Evolutionary conservation across 35 echinoderm and acorn worm genomes (phyloP).

Genomic region (Ophiothrix spiculata): DNA sequence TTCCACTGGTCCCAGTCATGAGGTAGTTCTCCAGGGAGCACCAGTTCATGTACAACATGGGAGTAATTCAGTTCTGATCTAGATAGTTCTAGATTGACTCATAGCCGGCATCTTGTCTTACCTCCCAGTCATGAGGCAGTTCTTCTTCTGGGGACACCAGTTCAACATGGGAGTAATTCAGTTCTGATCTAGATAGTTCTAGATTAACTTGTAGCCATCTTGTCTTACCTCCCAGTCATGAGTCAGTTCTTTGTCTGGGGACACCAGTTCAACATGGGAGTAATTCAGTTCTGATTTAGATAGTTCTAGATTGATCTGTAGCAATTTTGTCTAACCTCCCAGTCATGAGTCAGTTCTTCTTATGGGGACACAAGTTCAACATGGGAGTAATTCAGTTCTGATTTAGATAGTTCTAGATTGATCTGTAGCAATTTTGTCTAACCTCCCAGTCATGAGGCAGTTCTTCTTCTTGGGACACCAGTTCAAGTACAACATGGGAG

Average conservation of each 20-base stretch:
- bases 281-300: slow-evolving; percentile 42
- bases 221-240: slow-evolving; percentile 58
- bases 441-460: too few relatives aligned
- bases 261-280: slow-evolving; percentile 39
- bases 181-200: slow-evolving; percentile 51
- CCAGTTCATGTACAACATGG: not conserved
- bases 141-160: slow-evolving; percentile 39
- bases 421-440: too few relatives aligned
- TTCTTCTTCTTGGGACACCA: too few relatives aligned
- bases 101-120: slow-evolving; percentile 23
- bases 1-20: slow-evolving; percentile 60
- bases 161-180: slow-evolving; percentile 48
- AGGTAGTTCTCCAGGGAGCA: slow-evolving; percentile 36
- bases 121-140: slow-evolving; percentile 65
- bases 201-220: slow-evolving; percentile 57
- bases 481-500: too few relatives aligned
- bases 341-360: slow-evolving; percentile 43
- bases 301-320: slow-evolving; percentile 48
- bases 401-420: too few relatives aligned
- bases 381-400: too few relatives aligned
- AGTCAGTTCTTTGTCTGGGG: slow-evolving; percentile 35
- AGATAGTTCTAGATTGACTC: too few relatives aligned
- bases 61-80: too few relatives aligned
- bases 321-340: slow-evolving; percentile 53
- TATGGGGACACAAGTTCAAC: not conserved